Percentiles rank a stretch among this genome's conserved stretches.
Conservation (phyloP, 2,797 vertebrate genomes). For the Aeoliscus strigatus region DNA sequence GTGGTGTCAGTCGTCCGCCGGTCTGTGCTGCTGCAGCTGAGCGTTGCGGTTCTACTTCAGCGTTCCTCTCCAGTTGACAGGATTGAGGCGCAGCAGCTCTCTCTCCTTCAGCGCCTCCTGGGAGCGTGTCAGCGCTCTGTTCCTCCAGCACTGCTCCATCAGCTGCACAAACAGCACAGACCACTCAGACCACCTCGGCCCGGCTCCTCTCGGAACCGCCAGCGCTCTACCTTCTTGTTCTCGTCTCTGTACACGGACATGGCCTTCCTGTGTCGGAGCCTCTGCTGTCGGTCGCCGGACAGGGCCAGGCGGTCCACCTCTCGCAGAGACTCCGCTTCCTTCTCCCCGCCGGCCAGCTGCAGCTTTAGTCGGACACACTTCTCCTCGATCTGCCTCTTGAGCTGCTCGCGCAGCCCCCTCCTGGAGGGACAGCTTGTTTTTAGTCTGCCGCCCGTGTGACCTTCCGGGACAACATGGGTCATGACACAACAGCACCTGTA, state of each 20-base stretch:
- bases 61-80: conserved; percentile 78
- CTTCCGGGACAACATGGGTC: not conserved
- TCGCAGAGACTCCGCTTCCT: conserved; percentile 47
- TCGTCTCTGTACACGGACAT: conserved; percentile 71
- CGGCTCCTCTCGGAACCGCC: no score
- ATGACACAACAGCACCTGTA: conserved; percentile 66
- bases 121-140: conserved; percentile 68
- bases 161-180: conserved; percentile 52
- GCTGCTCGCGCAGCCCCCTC: conserved; percentile 61
- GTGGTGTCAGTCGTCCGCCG: conserved; percentile 1
- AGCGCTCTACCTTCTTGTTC: conserved; percentile 71
- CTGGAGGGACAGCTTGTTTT: conserved; percentile 25
- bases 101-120: conserved; percentile 68
- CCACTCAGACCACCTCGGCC: no score
- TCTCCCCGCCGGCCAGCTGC: conserved; percentile 38
- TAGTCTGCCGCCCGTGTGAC: not conserved
- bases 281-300: conserved; percentile 51
- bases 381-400: conserved; percentile 72
- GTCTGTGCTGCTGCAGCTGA: conserved; percentile 11
- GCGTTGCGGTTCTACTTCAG: conserved; percentile 57
- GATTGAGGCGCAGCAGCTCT: conserved; percentile 68
- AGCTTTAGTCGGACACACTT: conserved; percentile 50
- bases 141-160: conserved; percentile 75
- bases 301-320: conserved; percentile 56
- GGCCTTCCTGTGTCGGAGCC: conserved; percentile 48